A percentile compares a stretch with the other conserved stretches of the same genome.
phyloP scores from a whole-genome alignment of 2,888 invertebrate genomes.

The Eustalomyia histrio region DNA sequence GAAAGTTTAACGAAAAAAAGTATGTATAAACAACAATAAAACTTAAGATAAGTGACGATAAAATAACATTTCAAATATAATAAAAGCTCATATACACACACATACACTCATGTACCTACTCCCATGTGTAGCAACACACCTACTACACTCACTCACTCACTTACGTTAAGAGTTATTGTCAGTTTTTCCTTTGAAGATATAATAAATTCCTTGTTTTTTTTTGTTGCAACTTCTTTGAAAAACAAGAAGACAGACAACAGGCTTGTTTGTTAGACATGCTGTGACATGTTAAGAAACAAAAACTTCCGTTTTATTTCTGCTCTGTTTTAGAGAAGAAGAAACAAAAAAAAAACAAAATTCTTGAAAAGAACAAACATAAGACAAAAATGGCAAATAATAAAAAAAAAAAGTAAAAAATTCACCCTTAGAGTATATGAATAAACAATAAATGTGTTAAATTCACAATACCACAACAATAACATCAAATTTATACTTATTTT shows the following conservation, averaged over 20 bases:
- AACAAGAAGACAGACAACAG: conserved; percentile 20
- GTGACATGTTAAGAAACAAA: conserved; percentile 56
- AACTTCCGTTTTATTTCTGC: conserved; percentile 43
- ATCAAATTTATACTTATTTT: conserved; percentile 30
- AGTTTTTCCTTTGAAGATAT: conserved; percentile 37
- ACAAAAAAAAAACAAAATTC: neutral
- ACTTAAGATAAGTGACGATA: conserved; percentile 46
- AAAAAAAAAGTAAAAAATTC: conserved; percentile 33
- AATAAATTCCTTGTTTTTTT: conserved; percentile 11
- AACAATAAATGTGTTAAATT: conserved; percentile 57
- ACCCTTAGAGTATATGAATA: conserved; percentile 45
- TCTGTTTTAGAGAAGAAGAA: neutral
- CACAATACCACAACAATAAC: conserved; percentile 55
- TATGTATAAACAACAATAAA: conserved; percentile 52
- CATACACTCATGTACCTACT: conserved; percentile 13
- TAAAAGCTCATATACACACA: neutral
- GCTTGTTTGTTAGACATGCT: conserved; percentile 53
- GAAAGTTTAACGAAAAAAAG: conserved; percentile 8
- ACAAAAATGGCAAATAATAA: neutral
- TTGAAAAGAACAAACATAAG: neutral
- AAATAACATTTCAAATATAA: conserved; percentile 41
- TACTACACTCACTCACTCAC: conserved; percentile 14
- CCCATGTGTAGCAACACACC: conserved; percentile 2
- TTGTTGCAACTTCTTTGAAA: neutral
- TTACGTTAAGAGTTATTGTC: conserved; percentile 50